phyloP scores from a whole-genome alignment of 1,140 invertebrate genomes.

The Platyscapa corneri region DNA sequence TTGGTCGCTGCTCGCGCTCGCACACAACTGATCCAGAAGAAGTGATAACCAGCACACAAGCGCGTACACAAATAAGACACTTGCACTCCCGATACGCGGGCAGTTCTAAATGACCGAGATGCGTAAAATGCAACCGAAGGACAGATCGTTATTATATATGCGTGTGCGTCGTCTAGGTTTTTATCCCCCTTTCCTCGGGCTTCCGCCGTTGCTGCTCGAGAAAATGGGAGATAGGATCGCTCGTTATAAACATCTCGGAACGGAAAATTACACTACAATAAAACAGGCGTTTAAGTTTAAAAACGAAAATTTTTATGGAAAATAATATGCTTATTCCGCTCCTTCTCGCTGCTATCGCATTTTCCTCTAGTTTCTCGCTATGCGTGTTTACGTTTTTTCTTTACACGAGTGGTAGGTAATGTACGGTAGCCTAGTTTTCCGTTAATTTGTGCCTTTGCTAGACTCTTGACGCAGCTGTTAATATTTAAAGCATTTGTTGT shows the following conservation, averaged over 20 bases:
- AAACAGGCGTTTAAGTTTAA: too few relatives aligned
- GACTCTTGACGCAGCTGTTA: not conserved
- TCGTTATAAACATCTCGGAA: not conserved
- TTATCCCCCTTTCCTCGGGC: too few relatives aligned
- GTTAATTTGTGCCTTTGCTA: not conserved
- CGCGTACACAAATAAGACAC: not conserved
- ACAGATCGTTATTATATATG: conserved; percentile 20
- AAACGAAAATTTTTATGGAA: too few relatives aligned
- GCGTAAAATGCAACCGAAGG: not conserved
- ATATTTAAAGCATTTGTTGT: conserved; percentile 6
- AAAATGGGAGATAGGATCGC: not conserved
- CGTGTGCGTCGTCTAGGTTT: not conserved
- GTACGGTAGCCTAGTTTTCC: not conserved
- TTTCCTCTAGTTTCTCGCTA: too few relatives aligned
- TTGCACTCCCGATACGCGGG: not conserved
- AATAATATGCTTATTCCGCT: too few relatives aligned
- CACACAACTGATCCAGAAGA: not conserved
- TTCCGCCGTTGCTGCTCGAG: not conserved
- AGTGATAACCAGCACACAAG: not conserved
- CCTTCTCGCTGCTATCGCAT: too few relatives aligned
- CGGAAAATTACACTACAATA: not conserved
- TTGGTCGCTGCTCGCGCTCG: conserved; percentile 8
- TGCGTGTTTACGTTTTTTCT: too few relatives aligned
- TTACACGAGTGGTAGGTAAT: not conserved
- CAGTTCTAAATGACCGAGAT: not conserved